These are phyloP conservation scores for Cossypha heuglini DNA, from an alignment of 2,797 vertebrate species.

Conservation along the genomic window DNA sequence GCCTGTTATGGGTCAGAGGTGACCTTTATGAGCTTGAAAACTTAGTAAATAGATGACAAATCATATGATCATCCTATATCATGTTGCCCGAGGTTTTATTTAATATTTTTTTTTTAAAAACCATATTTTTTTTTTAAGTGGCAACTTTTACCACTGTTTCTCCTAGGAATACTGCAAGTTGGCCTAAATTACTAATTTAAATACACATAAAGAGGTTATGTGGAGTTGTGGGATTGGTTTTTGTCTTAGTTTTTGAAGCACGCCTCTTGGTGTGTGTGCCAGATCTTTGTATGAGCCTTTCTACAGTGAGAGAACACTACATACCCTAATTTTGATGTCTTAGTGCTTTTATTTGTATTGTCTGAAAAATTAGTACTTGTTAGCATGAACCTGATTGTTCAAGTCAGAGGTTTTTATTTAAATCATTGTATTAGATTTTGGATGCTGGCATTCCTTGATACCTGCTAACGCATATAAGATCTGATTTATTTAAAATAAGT, in stretches of 20 bases:
- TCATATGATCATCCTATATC: slow-evolving; percentile 51
- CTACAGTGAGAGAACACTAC: not conserved
- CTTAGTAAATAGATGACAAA: slow-evolving; percentile 81
- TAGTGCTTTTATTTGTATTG: not conserved
- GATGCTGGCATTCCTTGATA: not conserved
- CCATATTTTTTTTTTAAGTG: not conserved
- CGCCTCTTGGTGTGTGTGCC: not conserved
- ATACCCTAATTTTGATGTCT: not conserved
- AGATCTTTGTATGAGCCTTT: not conserved
- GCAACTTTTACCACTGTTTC: not conserved
- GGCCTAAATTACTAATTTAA: not conserved
- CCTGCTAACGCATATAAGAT: not conserved
- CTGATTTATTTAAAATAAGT: not conserved
- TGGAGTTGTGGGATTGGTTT: not conserved
- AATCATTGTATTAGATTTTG: not conserved
- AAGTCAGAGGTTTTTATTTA: not conserved
- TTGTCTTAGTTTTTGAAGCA: not conserved
- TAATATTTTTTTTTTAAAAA: not conserved
- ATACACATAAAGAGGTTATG: not conserved
- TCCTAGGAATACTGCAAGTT: not conserved
- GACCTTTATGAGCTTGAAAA: slow-evolving; percentile 84
- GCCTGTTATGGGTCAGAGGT: slow-evolving; percentile 80
- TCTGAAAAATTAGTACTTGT: not conserved
- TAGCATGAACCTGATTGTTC: not conserved
- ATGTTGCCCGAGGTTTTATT: not conserved